Evolutionary conservation across 2,888 invertebrate genomes (phyloP).

Genomic region (Phragmatobia fuliginosa): DNA sequence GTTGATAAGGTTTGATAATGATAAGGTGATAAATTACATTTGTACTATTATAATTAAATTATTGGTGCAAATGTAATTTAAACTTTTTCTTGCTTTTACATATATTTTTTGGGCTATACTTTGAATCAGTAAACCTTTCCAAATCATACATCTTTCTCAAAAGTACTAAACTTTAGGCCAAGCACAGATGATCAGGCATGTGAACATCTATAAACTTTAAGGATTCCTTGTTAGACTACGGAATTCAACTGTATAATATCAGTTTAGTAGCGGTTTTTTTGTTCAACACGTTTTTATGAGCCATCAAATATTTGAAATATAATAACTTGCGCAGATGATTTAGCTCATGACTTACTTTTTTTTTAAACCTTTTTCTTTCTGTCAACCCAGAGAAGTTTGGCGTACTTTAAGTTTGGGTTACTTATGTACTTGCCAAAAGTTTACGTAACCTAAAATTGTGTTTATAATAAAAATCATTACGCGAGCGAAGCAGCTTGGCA

Average conservation of each 20-base stretch:
- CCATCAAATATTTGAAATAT: conserved; percentile 18
- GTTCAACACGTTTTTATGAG: conserved; percentile 8
- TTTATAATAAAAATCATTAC: neutral
- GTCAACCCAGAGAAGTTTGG: neutral
- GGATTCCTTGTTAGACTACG: neutral
- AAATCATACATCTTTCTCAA: too few species aligned
- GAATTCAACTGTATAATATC: conserved; percentile 7
- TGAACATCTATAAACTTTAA: neutral
- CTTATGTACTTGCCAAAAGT: neutral
- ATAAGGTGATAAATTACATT: too few species aligned
- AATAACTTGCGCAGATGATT: conserved; percentile 14
- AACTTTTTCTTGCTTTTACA: too few species aligned
- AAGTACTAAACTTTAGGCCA: too few species aligned
- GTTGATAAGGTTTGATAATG: too few species aligned
- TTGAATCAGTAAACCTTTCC: too few species aligned
- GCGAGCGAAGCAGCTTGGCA: too few species aligned
- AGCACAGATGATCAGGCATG: neutral
- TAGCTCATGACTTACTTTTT: conserved; percentile 18
- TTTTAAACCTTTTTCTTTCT: neutral
- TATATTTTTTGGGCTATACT: too few species aligned
- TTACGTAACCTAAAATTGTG: neutral
- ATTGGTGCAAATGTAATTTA: too few species aligned
- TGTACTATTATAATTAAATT: too few species aligned
- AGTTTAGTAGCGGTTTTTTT: conserved; percentile 8
- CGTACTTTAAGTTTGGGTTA: neutral